Evolutionary conservation across 2,113 vertebrate genomes (phyloP), one percentile per base, ranked within the genome.

Genomic region (Ailuropoda melanoleuca): DNA sequence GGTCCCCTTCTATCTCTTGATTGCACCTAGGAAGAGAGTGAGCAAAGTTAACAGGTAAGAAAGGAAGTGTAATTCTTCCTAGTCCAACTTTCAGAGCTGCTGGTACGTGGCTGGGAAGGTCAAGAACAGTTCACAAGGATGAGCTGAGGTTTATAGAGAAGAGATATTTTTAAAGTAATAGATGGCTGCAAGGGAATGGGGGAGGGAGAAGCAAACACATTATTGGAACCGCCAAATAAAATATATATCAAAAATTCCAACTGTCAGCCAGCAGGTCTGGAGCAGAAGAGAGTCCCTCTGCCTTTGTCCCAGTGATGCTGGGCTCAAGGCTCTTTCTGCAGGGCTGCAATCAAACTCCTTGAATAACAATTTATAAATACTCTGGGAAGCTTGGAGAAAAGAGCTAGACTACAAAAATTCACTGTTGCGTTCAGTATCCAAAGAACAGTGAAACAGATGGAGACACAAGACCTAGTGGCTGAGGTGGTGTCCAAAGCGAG

Each of bases 121-220:
- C 99, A 99, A 82, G 97, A 97, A 98, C 98, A 99, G 99, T 99
- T 99, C 99, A 99, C 85, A 60, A 77, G 77, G 98, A 97, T 97
- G 98, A 96, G 96, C 86, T 53, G 85, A 96, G 97, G 97, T 98
- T 98, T 97, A 78, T 18, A 95, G 95, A 90, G 88, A 81, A 95
- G 94, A 96, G 96, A 97, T 78, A 90, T 97, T 98, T 98, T 89
- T 48, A 97, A 97, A 98, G 93, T 95, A 98, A 97, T 94, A 98
- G 90, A 95, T 96, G 82, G 92, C 84, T 96, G 90, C 95, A 96
- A 96, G 94, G 62, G 88, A 48, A 43, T 15, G 62, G 81, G 46
- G 53, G 24, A 46, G 43, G 18, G 6, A 37, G 74, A 77, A 92
- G 6, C 14, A 97, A 96, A 91, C 24, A 55, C 23, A 0, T 91